Base-by-base conservation (phyloP, 1,140 invertebrate genomes). In the Pogonomyrmex barbatus region DNA sequence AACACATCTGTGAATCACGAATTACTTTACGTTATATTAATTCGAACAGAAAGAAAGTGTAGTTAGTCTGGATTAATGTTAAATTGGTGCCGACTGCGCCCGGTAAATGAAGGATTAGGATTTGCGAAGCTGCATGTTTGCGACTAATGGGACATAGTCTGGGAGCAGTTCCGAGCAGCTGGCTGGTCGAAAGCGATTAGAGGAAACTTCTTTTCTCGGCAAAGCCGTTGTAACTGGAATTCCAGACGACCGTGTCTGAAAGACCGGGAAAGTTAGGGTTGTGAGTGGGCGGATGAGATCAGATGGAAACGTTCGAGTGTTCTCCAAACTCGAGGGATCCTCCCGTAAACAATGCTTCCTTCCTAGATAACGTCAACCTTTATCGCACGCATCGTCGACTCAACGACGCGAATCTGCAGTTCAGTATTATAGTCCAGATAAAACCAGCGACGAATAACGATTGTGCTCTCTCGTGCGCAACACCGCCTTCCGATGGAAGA, bases 321-420 rank as follows among this genome's bases (percentile, higher is more conserved):
- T 56, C 88, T 89, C 75, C 65, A 91, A 92, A 87, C 89, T 92
- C 85, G 87, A 81, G 67, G 82, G 70, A 14, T 50, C 67, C 12
- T 50, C 67, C 12, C 78, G 88, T 90, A 90, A 91, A 91, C 88
- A 91, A 87, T 90, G 75, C 79, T 50, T 36, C 52, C 30, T 63
- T 62, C 54, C 14, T 4, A 63, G 86, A 88, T 89, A 92, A 91
- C 67, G 82, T 86, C 75, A 67, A 70, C 82, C 86, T 88, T 91
- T 92, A 91, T 91, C 90, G 76, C 86, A 85, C 77, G 85, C 87
- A 75, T 90, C 85, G 52, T 67, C 60, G 56, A 62, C 63, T 68
- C 83, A 78, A 78, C 73, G 81, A 85, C 70, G 88, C 60, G 84
- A 76, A 87, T 63, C 87, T 86, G 88, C 87, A 88, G 87, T 86